These are phyloP conservation scores for Palaemon carinicauda DNA, from an alignment of 1,140 invertebrate genomes.

Conservation along the genomic window DNA sequence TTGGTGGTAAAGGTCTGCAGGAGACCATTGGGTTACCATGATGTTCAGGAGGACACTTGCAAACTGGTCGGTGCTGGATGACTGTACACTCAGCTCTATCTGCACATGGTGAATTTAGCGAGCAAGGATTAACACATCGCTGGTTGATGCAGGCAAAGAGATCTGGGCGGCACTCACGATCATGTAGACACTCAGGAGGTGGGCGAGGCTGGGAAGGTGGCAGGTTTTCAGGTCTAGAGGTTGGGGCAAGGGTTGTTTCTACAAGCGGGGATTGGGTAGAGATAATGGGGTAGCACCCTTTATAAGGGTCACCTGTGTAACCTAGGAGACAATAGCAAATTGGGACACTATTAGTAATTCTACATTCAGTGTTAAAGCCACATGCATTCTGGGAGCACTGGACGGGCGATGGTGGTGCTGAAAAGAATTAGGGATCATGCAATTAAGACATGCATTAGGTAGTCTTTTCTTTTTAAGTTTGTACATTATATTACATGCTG, in stretches of 20 bases:
- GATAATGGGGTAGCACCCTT: conserved; percentile 68
- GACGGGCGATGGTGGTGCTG: conserved; percentile 55
- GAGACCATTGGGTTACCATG: conserved; percentile 35
- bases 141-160: conserved; percentile 73
- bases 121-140: conserved; percentile 76
- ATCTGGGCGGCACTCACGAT: conserved; percentile 75
- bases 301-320: conserved; percentile 72
- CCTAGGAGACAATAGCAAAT: conserved; percentile 78
- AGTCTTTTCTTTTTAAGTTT: conserved; percentile 48
- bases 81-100: conserved; percentile 55
- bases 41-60: conserved; percentile 51
- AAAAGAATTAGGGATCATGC: conserved; percentile 52
- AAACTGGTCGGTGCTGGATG: conserved; percentile 53
- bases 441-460: conserved; percentile 48
- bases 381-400: conserved; percentile 62
- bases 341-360: conserved; percentile 80
- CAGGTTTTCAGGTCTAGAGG: not conserved
- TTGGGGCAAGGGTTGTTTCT: not conserved
- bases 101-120: conserved; percentile 74
- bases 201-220: conserved; percentile 29
- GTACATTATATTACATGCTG: conserved; percentile 48
- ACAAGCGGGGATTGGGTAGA: conserved; percentile 33
- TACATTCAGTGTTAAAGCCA: conserved; percentile 71
- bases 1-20: conserved; percentile 41
- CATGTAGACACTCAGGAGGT: conserved; percentile 50